A percentile compares a stretch with the other conserved stretches of the same genome.
phyloP scores from a whole-genome alignment of 1,140 invertebrate species.

The Drosophila persimilis region DNA sequence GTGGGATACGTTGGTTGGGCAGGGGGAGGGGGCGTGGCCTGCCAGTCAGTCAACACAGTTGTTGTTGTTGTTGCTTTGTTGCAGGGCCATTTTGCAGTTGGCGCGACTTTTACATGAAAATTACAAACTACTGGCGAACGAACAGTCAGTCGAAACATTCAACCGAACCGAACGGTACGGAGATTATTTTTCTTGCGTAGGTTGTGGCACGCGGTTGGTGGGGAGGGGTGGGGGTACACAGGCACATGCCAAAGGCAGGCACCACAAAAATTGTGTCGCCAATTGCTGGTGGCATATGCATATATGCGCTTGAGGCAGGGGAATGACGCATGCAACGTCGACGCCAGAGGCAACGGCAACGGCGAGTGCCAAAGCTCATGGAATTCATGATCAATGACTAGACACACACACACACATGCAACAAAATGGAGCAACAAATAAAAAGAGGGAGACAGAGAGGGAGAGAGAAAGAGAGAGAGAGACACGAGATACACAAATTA shows the following conservation, averaged over 20 bases:
- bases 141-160: too few relatives aligned
- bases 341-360: constrained; percentile 17
- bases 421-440: constrained; percentile 44
- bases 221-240: neutral
- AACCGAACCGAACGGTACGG: neutral
- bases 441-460: constrained; percentile 28
- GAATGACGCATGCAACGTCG: constrained; percentile 65
- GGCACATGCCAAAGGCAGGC: constrained; percentile 74
- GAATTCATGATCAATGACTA: constrained; percentile 81
- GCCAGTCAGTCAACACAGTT: constrained; percentile 40
- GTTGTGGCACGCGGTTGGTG: constrained; percentile 19
- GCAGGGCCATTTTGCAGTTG: constrained; percentile 79
- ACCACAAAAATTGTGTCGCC: constrained; percentile 73
- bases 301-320: neutral
- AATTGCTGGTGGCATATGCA: constrained; percentile 43
- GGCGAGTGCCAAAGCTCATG: constrained; percentile 71
- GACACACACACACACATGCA: constrained; percentile 32
- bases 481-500: constrained; percentile 64
- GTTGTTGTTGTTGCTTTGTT: constrained; percentile 22
- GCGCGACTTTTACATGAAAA: constrained; percentile 80
- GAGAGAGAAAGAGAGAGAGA: constrained; percentile 25
- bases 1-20: constrained; percentile 24
- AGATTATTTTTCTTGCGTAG: constrained; percentile 60
- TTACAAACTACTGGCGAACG: constrained; percentile 79
- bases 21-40: constrained; percentile 41